A percentile compares a stretch with the other conserved stretches of the same genome.
Evolutionary conservation across 2,888 invertebrate species (phyloP).

Genomic region (Drosophila recens): DNA sequence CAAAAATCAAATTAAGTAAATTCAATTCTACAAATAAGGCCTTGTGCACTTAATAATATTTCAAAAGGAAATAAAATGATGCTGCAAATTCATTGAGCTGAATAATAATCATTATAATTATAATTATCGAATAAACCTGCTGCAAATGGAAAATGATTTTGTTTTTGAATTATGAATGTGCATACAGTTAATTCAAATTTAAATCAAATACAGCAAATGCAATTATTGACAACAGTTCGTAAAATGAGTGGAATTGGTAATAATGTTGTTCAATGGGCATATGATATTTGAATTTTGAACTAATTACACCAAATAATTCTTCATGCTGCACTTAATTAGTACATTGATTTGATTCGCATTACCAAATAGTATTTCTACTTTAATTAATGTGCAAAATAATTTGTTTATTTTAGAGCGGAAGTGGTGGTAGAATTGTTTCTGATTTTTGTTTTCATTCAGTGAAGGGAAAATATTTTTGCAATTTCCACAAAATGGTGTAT

Average conservation of each 20-base stretch:
- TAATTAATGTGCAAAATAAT: background rate
- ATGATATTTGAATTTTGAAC: background rate
- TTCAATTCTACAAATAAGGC: background rate
- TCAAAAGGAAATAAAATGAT: background rate
- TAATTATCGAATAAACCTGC: background rate
- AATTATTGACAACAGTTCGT: background rate
- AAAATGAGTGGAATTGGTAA: background rate
- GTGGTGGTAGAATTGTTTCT: background rate
- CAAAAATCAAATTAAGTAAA: background rate
- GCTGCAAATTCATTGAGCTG: background rate
- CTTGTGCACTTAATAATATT: too few relatives aligned
- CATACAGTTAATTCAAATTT: background rate
- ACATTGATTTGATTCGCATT: conserved; percentile 4
- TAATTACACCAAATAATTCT: conserved; percentile 1
- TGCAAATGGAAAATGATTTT: background rate
- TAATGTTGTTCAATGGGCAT: background rate
- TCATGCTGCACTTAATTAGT: conserved; percentile 13
- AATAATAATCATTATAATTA: background rate
- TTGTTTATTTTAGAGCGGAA: background rate
- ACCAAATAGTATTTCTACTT: background rate
- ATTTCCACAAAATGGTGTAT: background rate
- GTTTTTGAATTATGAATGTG: background rate
- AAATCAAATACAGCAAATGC: background rate
- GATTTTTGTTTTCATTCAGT: background rate
- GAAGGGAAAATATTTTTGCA: background rate